These are phyloP conservation scores for Dipus sagitta DNA, from an alignment of 2,797 vertebrate species.

Conservation along the genomic window DNA sequence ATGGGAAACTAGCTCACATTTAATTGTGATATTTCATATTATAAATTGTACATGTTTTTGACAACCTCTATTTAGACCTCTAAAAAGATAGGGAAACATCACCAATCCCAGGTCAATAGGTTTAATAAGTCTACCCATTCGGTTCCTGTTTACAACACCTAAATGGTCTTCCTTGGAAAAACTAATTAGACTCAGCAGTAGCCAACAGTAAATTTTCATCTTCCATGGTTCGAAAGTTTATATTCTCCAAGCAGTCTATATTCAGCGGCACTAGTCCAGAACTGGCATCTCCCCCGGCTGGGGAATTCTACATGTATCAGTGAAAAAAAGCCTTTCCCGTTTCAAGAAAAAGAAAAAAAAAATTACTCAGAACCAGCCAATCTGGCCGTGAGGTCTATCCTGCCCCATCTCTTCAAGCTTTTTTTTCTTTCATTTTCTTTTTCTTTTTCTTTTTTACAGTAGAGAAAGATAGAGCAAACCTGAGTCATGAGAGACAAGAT, in stretches of 20 bases:
- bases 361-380: slow-evolving; percentile 66
- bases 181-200: slow-evolving; percentile 71
- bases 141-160: too few relatives aligned
- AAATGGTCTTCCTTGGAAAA: not conserved
- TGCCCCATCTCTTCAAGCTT: slow-evolving; percentile 65
- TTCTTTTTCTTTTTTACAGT: slow-evolving; percentile 69
- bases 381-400: slow-evolving; percentile 63
- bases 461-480: slow-evolving; percentile 80
- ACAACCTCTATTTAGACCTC: too few relatives aligned
- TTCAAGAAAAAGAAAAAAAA: slow-evolving; percentile 71
- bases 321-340: slow-evolving; percentile 56
- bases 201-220: slow-evolving; percentile 66
- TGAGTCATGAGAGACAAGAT: slow-evolving; percentile 85
- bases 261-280: slow-evolving; percentile 75
- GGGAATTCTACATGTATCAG: slow-evolving; percentile 65
- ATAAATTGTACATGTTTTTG: too few relatives aligned
- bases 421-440: not conserved
- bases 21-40: too few relatives aligned
- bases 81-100: too few relatives aligned
- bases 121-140: too few relatives aligned
- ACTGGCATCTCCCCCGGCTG: slow-evolving; percentile 41
- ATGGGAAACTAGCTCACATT: too few relatives aligned
- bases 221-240: slow-evolving; percentile 61
- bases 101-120: too few relatives aligned
- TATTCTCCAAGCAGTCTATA: slow-evolving; percentile 58